These are phyloP conservation scores for Meteorus sp. DNA, from an alignment of 1,140 invertebrate genomes.

Conservation along the genomic window DNA sequence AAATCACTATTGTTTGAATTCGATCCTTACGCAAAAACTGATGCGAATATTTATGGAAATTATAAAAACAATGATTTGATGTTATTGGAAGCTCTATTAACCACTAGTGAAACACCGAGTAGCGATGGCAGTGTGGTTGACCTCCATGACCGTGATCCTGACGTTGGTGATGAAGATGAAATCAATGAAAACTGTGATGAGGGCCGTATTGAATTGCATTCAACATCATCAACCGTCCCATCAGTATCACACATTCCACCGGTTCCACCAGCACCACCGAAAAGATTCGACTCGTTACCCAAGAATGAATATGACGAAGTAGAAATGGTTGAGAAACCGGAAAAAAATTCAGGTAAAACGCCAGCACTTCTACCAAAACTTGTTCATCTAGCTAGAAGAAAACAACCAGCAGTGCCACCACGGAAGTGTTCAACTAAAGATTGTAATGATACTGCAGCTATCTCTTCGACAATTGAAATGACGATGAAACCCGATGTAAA, in stretches of 20 bases:
- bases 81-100: constrained; percentile 44
- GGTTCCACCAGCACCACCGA: constrained; percentile 57
- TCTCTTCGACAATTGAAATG: not conserved
- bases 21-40: constrained; percentile 40
- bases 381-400: constrained; percentile 42
- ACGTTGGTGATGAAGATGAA: constrained; percentile 42
- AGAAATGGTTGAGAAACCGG: constrained; percentile 38
- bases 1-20: constrained; percentile 50
- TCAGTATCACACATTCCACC: too few relatives aligned
- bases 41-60: constrained; percentile 39
- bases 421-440: constrained; percentile 34
- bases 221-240: too few relatives aligned
- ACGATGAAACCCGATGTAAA: constrained; percentile 1
- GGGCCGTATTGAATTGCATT: constrained; percentile 10
- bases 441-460: constrained; percentile 16
- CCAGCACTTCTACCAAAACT: constrained; percentile 51
- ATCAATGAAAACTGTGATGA: constrained; percentile 44
- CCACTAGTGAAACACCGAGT: constrained; percentile 39
- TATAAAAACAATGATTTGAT: constrained; percentile 48
- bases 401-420: constrained; percentile 50
- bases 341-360: constrained; percentile 40
- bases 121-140: constrained; percentile 43
- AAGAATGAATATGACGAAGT: constrained; percentile 52
- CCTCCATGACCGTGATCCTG: constrained; percentile 36
- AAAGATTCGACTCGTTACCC: constrained; percentile 56